Evolutionary conservation across 2,888 invertebrate genomes (phyloP).

Genomic region (Lasioglossum marginatum): DNA sequence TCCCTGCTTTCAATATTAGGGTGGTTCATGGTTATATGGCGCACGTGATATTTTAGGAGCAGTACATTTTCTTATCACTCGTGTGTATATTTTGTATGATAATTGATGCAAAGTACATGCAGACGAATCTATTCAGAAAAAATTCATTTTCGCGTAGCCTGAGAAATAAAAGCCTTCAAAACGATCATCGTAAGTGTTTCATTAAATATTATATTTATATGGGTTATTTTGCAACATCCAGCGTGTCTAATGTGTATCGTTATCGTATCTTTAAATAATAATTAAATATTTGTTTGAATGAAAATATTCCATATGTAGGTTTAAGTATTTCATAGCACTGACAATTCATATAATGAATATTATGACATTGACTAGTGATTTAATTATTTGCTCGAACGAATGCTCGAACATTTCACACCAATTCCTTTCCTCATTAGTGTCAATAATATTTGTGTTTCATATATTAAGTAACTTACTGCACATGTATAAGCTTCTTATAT

Average conservation of each 20-base stretch:
- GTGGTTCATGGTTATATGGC: constrained; percentile 26
- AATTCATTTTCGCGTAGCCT: background rate
- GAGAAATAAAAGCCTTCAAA: constrained; percentile 1
- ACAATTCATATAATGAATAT: background rate
- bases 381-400: background rate
- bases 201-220: background rate
- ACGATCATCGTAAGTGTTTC: constrained; percentile 53
- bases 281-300: background rate
- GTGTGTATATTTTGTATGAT: background rate
- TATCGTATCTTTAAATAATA: background rate
- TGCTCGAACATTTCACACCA: constrained; percentile 50
- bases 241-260: background rate
- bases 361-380: background rate
- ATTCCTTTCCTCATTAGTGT: constrained; percentile 4
- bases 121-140: background rate
- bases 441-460: background rate
- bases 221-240: background rate
- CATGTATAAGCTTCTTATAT: background rate
- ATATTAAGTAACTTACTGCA: background rate
- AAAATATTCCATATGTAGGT: background rate
- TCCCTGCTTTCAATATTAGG: background rate
- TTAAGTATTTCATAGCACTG: background rate
- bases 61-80: background rate
- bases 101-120: constrained; percentile 3
- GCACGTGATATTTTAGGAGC: constrained; percentile 23